Evolutionary conservation across 2,797 vertebrate species (phyloP).

Genomic region (Adrianichthys oophorus): DNA sequence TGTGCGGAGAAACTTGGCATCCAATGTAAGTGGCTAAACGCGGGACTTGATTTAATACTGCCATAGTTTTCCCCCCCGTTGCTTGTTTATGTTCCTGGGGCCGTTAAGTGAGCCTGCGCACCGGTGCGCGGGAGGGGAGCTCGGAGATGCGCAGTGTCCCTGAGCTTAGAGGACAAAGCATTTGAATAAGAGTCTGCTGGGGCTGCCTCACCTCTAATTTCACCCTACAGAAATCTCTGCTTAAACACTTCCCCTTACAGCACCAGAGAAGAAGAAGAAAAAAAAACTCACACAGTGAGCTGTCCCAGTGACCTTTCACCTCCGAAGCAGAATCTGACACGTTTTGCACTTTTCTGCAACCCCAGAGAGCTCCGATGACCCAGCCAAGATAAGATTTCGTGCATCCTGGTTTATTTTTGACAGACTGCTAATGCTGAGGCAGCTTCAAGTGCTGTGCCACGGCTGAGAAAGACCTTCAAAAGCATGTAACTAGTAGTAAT

Average conservation of each 20-base stretch:
- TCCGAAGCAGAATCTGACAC: slow-evolving; percentile 11
- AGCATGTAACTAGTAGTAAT: slow-evolving; percentile 43
- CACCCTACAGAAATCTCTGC: slow-evolving; percentile 49
- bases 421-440: slow-evolving; percentile 28
- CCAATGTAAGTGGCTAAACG: slow-evolving; percentile 64
- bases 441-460: slow-evolving; percentile 32
- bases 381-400: slow-evolving; percentile 20
- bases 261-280: no score
- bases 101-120: slow-evolving; percentile 65
- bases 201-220: slow-evolving; percentile 41
- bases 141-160: slow-evolving; percentile 75
- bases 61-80: slow-evolving; percentile 56
- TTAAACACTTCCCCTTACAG: slow-evolving; percentile 13
- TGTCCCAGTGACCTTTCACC: slow-evolving; percentile 44
- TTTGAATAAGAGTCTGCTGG: slow-evolving; percentile 58
- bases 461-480: neutral
- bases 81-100: slow-evolving; percentile 67
- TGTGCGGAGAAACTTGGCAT: slow-evolving; percentile 74
- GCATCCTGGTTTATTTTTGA: slow-evolving; percentile 17
- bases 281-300: neutral
- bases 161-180: slow-evolving; percentile 78
- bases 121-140: slow-evolving; percentile 35
- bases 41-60: slow-evolving; percentile 69
- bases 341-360: slow-evolving; percentile 10
- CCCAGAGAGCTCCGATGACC: slow-evolving; percentile 5